These are phyloP conservation scores for Heterodera filipjevi DNA, from an alignment of 2,888 invertebrate genomes.

Conservation along the genomic window DNA sequence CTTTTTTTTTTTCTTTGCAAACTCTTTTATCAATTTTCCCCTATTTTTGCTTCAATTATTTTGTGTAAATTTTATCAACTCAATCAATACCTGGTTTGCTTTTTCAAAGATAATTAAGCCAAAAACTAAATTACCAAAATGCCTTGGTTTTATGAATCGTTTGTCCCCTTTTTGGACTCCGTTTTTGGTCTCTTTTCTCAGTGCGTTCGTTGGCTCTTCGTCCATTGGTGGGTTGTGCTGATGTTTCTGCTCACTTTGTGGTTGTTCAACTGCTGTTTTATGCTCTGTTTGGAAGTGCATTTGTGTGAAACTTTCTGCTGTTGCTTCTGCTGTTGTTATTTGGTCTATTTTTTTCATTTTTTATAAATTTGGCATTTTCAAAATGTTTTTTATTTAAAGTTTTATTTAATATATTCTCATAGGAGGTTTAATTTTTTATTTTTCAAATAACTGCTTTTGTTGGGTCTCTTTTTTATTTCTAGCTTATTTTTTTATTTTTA, in stretches of 20 bases:
- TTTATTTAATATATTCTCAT: not conserved
- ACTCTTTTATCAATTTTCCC: too few relatives aligned
- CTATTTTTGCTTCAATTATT: too few relatives aligned
- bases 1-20: too few relatives aligned
- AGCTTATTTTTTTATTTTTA: not conserved
- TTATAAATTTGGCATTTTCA: too few relatives aligned
- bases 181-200: not conserved
- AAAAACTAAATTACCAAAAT: not conserved
- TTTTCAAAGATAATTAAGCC: too few relatives aligned
- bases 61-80: too few relatives aligned
- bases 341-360: not conserved
- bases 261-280: not conserved
- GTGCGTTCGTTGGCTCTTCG: not conserved
- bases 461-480: too few relatives aligned
- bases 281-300: not conserved
- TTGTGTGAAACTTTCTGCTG: not conserved
- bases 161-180: not conserved
- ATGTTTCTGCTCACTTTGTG: not conserved
- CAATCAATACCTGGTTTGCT: too few relatives aligned
- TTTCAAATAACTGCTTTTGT: too few relatives aligned
- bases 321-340: not conserved
- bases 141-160: not conserved
- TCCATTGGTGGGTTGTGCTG: conserved; percentile 5
- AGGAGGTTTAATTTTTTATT: not conserved
- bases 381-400: too few relatives aligned